Percentiles rank a stretch among this genome's conserved stretches.
Evolutionary conservation across 2,888 invertebrate genomes (phyloP).

Genomic region (Scaptomyza polygonia): DNA sequence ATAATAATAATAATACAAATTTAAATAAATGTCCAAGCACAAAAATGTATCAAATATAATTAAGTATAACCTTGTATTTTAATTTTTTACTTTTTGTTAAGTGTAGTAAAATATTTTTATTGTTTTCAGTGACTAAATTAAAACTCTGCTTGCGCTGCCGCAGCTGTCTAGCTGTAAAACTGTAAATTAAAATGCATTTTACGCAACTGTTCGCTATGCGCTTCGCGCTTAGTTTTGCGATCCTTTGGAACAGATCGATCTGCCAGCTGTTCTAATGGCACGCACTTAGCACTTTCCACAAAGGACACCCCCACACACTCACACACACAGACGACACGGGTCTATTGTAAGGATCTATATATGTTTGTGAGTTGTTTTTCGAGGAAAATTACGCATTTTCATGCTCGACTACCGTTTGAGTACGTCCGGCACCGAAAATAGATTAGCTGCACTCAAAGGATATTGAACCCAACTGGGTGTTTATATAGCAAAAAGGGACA

Average conservation of each 20-base stretch:
- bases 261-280: conserved; percentile 75
- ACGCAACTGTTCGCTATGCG: conserved; percentile 62
- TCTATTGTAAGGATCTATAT: conserved; percentile 33
- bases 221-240: conserved; percentile 4
- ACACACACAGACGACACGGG: conserved; percentile 27
- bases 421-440: conserved; percentile 54
- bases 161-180: conserved; percentile 64
- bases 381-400: conserved; percentile 74
- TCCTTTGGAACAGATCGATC: conserved; percentile 30
- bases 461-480: conserved; percentile 60
- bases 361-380: conserved; percentile 53
- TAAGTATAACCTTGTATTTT: no score
- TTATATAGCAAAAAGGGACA: conserved; percentile 22
- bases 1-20: no score
- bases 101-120: conserved; percentile 7
- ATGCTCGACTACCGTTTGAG: conserved; percentile 73
- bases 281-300: conserved; percentile 70
- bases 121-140: conserved; percentile 56
- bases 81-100: not conserved
- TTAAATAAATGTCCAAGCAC: no score
- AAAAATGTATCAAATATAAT: no score
- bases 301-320: conserved; percentile 67
- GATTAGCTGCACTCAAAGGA: conserved; percentile 71
- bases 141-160: conserved; percentile 23
- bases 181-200: conserved; percentile 79